phyloP scores from a whole-genome alignment of 2,797 vertebrate genomes.

The Brachyalestes nurse region DNA sequence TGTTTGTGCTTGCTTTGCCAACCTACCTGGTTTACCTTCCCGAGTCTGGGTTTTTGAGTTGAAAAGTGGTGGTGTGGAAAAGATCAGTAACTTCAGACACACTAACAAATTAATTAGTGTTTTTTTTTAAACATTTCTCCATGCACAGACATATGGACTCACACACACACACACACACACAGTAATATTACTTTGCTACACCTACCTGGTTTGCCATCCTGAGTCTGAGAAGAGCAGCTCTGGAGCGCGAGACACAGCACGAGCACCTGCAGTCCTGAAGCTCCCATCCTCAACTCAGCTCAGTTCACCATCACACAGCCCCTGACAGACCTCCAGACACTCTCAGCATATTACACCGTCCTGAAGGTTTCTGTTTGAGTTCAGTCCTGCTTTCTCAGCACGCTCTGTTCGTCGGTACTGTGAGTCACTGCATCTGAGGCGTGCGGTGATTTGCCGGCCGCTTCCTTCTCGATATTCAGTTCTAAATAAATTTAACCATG shows the following conservation, averaged over 20 bases:
- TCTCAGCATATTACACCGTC: background rate
- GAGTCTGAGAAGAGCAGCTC: constrained; percentile 53
- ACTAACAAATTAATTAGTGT: too few species aligned
- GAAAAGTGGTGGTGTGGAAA: too few species aligned
- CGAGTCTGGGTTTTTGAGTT: background rate
- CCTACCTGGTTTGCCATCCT: constrained; percentile 64
- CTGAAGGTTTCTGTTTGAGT: too few species aligned
- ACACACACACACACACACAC: too few species aligned
- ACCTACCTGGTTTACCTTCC: constrained; percentile 27
- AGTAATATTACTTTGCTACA: too few species aligned
- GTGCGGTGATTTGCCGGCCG: background rate
- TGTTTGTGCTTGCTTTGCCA: background rate
- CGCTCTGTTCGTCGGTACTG: background rate
- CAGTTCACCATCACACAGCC: constrained; percentile 32
- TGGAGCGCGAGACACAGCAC: constrained; percentile 68
- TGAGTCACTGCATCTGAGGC: constrained; percentile 7
- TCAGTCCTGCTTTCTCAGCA: background rate
- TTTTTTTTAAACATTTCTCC: too few species aligned
- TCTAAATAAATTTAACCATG: too few species aligned
- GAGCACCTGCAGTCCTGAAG: constrained; percentile 51
- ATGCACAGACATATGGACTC: too few species aligned
- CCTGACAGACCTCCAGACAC: background rate
- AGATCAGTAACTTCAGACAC: too few species aligned
- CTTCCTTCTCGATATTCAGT: background rate
- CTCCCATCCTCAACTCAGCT: constrained; percentile 59